Conservation (phyloP, 92 coral and sea anemone species). For the Nematostella vectensis region DNA sequence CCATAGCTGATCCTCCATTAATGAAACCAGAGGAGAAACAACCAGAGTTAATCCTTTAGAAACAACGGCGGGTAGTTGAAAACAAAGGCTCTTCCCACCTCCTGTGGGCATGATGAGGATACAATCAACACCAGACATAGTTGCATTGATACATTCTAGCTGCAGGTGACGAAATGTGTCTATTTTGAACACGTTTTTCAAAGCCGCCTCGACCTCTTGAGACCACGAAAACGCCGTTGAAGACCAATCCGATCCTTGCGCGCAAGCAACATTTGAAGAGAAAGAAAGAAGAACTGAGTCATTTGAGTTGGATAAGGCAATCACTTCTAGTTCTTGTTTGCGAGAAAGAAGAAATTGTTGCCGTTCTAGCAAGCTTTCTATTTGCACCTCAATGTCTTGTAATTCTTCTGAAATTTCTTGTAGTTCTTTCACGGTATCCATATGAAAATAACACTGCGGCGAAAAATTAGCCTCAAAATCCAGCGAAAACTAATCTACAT, state of each 20-base stretch:
- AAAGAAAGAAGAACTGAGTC: constrained; percentile 3
- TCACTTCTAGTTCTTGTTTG: constrained; percentile 40
- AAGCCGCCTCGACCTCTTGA: constrained; percentile 47
- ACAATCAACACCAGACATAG: constrained; percentile 90
- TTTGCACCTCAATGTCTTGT: constrained; percentile 48
- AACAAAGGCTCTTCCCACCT: constrained; percentile 89
- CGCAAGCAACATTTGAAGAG: background rate
- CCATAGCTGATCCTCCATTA: constrained; percentile 95
- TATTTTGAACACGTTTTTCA: constrained; percentile 48
- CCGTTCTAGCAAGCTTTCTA: constrained; percentile 57
- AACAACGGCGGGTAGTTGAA: constrained; percentile 83
- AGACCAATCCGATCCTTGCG: constrained; percentile 34
- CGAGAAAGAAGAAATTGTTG: constrained; percentile 59
- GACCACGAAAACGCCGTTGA: constrained; percentile 59
- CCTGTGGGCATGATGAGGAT: constrained; percentile 95
- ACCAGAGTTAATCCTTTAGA: constrained; percentile 83
- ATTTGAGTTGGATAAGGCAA: constrained; percentile 11
- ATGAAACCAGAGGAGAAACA: constrained; percentile 82
- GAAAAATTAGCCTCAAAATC: too few relatives aligned
- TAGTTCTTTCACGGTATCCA: constrained; percentile 52
- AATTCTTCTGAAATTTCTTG: constrained; percentile 62
- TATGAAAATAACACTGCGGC: too few relatives aligned
- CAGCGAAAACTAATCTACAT: too few relatives aligned
- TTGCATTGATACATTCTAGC: constrained; percentile 78
- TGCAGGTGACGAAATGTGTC: constrained; percentile 71